Base-by-base conservation (phyloP, 2,797 vertebrate genomes). In the Hippocampus kuda region DNA sequence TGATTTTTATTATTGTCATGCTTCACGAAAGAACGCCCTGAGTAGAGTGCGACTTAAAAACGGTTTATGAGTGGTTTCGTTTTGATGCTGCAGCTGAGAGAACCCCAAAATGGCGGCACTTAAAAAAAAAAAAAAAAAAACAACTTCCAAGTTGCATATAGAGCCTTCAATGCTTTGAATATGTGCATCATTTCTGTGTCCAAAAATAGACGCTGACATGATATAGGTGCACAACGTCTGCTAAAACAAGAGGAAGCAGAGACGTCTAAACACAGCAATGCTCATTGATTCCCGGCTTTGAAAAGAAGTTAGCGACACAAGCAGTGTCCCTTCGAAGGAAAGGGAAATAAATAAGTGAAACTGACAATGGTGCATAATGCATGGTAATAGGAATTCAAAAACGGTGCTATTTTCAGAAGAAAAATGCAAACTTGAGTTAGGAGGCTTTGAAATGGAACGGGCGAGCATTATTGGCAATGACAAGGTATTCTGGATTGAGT, bases 321-420 rank as follows among this genome's bases (percentile, higher is more conserved):
- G 65, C 65, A 76, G 69, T 42, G 65, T 71, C 68, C 64, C 77
- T 84, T 78, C 75, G 59, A 74, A 30, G 15, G 67, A 73, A 69
- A 24, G 71, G 68, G 60, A 12, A 60, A 77, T 49, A n/a, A 71
- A 62, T 82, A 81, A 87, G 75, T 72, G 48, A 77, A 82, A 70
- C 69, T 77, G 85, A 87, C 84, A 83, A 69, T 27, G 16, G 72
- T 27, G 78, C 73, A 79, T 80, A 80, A 82, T 77, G 76, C 70
- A 79, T 77, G 72, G 73, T 85, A 86, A 87, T 79, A 68, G 79
- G 44, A 73, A 76, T 84, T 82, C 78, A 79, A 82, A 79, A 79
- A 76, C 75, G 27, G 67, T 66, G 82, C 78, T 85, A 80, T 87
- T 86, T 84, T 77, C 68, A 82, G 77, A 64, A 65, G 42, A 80